Percentiles rank a stretch among this genome's conserved stretches.
These are phyloP conservation scores for Malaclemys terrapin DNA, from an alignment of 2,113 vertebrate genomes.

Conservation along the genomic window DNA sequence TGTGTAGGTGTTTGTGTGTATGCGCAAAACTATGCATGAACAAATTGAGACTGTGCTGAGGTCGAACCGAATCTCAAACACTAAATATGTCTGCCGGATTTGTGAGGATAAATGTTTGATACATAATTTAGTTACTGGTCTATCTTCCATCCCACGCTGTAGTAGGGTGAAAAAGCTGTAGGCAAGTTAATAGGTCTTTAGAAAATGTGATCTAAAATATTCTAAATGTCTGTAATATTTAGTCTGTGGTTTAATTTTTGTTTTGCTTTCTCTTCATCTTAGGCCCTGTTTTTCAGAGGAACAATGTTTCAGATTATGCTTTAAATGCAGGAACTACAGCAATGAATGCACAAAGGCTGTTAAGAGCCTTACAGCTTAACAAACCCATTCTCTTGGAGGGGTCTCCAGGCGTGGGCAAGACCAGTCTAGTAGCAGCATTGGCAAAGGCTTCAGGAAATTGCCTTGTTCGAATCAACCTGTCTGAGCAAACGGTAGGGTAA, in stretches of 20 bases:
- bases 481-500: constrained; percentile 92
- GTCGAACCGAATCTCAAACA: neutral
- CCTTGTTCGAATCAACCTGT: constrained; percentile 96
- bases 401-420: constrained; percentile 97
- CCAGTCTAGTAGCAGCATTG: constrained; percentile 93
- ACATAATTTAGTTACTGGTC: neutral
- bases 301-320: constrained; percentile 85
- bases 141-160: neutral
- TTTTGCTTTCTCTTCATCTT: neutral
- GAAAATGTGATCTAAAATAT: neutral
- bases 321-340: constrained; percentile 93
- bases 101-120: neutral
- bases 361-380: constrained; percentile 92
- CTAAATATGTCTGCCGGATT: fast-evolving
- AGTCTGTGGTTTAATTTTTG: neutral
- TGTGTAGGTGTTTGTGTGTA: neutral
- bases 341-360: constrained; percentile 91
- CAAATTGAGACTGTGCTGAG: fast-evolving
- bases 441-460: constrained; percentile 94
- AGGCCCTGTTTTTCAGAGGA: constrained; percentile 85
- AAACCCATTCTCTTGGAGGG: constrained; percentile 95
- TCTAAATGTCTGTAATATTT: neutral
- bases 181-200: neutral
- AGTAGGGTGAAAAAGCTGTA: neutral
- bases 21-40: neutral